A percentile compares a stretch with the other conserved stretches of the same genome.
Evolutionary conservation across 2,888 invertebrate genomes (phyloP).

Genomic region (Platerodrilus igneus): DNA sequence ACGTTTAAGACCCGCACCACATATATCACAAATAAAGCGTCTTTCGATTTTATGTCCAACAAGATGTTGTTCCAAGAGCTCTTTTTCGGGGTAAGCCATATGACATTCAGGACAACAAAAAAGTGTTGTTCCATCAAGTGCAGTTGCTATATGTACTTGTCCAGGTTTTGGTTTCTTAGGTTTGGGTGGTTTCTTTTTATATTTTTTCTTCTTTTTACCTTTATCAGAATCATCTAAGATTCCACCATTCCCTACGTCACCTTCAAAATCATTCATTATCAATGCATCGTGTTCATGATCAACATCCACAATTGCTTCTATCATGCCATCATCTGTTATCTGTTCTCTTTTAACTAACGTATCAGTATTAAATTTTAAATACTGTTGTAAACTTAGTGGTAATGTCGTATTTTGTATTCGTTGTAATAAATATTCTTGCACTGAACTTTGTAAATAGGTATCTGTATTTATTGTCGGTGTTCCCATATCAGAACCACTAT

Average conservation of each 20-base stretch:
- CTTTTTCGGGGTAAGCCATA: conserved; percentile 77
- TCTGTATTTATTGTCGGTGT: conserved; percentile 47
- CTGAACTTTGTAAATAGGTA: conserved; percentile 52
- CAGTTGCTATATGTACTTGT: conserved; percentile 70
- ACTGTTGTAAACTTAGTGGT: conserved; percentile 58
- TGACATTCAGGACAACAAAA: conserved; percentile 79
- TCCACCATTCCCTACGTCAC: conserved; percentile 44
- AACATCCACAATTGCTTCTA: conserved; percentile 49
- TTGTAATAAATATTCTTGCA: conserved; percentile 52
- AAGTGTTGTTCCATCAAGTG: conserved; percentile 68
- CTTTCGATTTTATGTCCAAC: conserved; percentile 76
- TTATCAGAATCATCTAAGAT: conserved; percentile 40
- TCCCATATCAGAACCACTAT: conserved; percentile 28
- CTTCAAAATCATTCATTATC: conserved; percentile 43
- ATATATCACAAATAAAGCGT: conserved; percentile 72
- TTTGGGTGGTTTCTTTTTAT: conserved; percentile 75
- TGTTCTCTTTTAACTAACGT: conserved; percentile 48
- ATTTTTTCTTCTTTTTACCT: conserved; percentile 65
- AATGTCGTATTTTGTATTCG: conserved; percentile 48
- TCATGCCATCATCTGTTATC: conserved; percentile 50
- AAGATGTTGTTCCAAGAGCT: conserved; percentile 71
- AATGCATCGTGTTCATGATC: conserved; percentile 38
- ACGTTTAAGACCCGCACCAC: conserved; percentile 71
- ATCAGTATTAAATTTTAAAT: conserved; percentile 61
- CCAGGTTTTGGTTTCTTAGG: conserved; percentile 76